phyloP scores from a whole-genome alignment of 2,113 vertebrate species.

The Pongo abelii region DNA sequence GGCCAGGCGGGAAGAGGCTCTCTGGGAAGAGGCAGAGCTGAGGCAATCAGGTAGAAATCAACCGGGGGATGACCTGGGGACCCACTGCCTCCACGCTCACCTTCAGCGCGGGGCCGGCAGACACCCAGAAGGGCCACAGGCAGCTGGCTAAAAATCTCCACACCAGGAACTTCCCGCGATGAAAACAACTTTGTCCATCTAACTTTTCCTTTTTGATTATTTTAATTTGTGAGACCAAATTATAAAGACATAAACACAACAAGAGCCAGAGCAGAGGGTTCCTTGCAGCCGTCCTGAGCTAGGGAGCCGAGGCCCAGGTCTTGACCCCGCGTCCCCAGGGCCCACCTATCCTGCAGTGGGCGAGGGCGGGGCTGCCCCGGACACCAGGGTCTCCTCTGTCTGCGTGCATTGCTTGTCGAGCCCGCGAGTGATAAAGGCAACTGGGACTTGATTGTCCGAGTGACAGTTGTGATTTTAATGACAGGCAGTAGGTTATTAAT shows the following conservation, averaged over 20 bases:
- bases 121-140: not conserved
- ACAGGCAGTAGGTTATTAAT: not conserved
- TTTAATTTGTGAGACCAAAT: not conserved
- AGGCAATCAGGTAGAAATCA: not conserved
- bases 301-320: not conserved
- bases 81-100: not conserved
- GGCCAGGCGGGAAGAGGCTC: not conserved
- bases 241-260: not conserved
- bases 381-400: rapidly evolving
- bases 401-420: rapidly evolving
- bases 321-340: not conserved
- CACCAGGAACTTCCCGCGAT: not conserved
- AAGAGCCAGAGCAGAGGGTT: not conserved
- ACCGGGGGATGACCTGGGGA: rapidly evolving
- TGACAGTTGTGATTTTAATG: not conserved
- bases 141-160: not conserved
- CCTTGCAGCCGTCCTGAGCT: not conserved
- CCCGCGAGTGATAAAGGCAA: not conserved
- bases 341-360: rapidly evolving
- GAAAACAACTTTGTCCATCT: not conserved
- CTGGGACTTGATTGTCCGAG: not conserved
- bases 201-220: not conserved
- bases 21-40: not conserved
- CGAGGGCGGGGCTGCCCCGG: rapidly evolving
- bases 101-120: not conserved